Base-by-base conservation (phyloP, 2,888 invertebrate genomes). In the Seira ritae region DNA sequence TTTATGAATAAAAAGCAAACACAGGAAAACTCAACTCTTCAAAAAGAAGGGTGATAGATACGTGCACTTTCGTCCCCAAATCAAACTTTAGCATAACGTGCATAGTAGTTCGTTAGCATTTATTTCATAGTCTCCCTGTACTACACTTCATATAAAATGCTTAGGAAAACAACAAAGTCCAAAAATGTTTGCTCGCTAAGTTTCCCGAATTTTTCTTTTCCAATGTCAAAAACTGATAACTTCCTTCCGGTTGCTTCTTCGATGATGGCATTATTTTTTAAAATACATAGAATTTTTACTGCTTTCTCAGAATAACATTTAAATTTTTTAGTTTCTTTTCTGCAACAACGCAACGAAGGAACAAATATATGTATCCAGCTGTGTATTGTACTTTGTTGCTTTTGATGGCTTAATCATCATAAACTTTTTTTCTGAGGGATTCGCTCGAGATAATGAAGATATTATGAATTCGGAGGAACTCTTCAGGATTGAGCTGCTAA, bases 381-480 rank as follows among this genome's bases (percentile, higher is more conserved):
- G 67, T 20, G 76, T 17, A 55, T 31, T 31, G 31, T 31, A 31
- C 55, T 55, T 55, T n/a, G 55, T 15, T 75, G 55, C 19, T 50
- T 80, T 55, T 80, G 80, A 80, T 80, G 68, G 72, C 80, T 80
- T 73, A 80, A 80, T 80, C 80, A 80, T 42, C 55, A 67, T 70
- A 70, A 72, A 70, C 37, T 20, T 69, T 37, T 68, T 55, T 22
- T 42, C 22, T 23, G 46, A 17, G 72, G 4, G 72, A 17, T 22
- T 12, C n/a, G 50, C 55, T 50, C 46, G 55, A 50, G 37, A 69
- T 31, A 19, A 75, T 24, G 37, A 23, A 20, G 42, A 70, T 17
- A 46, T 17, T 23, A 37, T 37, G 24, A 22, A 42, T 31, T 31
- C 60, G 73, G 62, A 74, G 65, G 73, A 42, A 74, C 42, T 42